Conservation (phyloP, 2,113 vertebrate genomes). For the Garra rufa region DNA sequence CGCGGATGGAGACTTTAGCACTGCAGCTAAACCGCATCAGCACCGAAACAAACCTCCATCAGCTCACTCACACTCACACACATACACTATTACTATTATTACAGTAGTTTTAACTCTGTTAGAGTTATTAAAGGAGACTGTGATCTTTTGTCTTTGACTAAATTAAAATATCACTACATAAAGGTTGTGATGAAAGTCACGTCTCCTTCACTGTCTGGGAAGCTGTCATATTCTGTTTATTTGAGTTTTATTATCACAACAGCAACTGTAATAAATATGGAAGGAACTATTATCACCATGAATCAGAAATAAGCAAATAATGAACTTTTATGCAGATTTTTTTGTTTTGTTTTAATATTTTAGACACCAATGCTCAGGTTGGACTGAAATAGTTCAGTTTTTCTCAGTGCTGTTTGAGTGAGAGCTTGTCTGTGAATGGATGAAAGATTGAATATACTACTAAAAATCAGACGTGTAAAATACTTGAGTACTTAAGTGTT, state of each 20-base stretch:
- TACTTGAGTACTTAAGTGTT: no score
- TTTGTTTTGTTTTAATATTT: background rate
- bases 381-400: no score
- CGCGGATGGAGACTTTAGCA: conserved; percentile 43
- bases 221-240: background rate
- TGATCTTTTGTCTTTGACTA: no score
- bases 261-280: no score
- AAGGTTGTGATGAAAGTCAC: background rate
- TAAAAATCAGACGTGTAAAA: no score
- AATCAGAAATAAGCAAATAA: no score
- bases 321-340: no score
- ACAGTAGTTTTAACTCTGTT: background rate
- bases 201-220: background rate
- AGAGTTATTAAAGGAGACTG: background rate
- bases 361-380: no score
- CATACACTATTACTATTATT: background rate
- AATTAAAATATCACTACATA: background rate
- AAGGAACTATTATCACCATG: no score
- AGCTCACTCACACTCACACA: no score
- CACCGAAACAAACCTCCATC: background rate
- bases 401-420: background rate
- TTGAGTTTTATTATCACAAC: background rate
- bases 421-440: background rate
- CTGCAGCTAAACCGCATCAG: conserved; percentile 39
- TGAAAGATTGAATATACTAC: background rate